These are phyloP conservation scores for Pagetopsis macropterus DNA, from an alignment of 2,797 vertebrate species.

Conservation along the genomic window DNA sequence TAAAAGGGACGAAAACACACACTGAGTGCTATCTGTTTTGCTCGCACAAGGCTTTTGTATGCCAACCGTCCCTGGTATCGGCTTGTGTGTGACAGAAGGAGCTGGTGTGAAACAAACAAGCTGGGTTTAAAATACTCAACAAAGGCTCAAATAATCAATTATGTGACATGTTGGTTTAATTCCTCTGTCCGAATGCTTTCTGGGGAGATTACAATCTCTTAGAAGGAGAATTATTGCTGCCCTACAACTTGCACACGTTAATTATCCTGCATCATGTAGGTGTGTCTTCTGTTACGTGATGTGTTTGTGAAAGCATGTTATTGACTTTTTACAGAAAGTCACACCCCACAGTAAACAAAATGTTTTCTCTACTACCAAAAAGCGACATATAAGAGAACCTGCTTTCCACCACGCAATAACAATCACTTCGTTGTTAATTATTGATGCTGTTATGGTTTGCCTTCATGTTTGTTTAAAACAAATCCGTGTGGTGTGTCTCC, in stretches of 20 bases:
- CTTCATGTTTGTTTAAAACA: too few species aligned
- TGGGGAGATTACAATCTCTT: slow-evolving; percentile 6
- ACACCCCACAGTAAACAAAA: not conserved
- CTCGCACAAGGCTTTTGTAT: not conserved
- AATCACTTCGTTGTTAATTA: not conserved
- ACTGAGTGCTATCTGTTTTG: slow-evolving; percentile 21
- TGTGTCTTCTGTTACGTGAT: not conserved
- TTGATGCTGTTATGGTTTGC: not conserved
- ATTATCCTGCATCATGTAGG: not conserved
- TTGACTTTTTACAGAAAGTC: not conserved
- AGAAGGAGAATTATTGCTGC: slow-evolving; percentile 18
- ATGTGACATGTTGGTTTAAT: slow-evolving; percentile 55
- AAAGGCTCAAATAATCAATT: slow-evolving; percentile 44
- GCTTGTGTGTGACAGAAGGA: slow-evolving; percentile 16
- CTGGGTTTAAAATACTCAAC: slow-evolving; percentile 37
- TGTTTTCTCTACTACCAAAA: not conserved
- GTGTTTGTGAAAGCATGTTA: not conserved
- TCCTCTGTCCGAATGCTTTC: slow-evolving; percentile 7
- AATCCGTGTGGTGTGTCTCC: too few species aligned
- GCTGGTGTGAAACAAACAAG: slow-evolving; percentile 34
- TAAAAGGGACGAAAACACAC: slow-evolving; percentile 54
- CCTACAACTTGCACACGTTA: not conserved
- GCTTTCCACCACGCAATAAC: not conserved
- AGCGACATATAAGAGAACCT: not conserved
- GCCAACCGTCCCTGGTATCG: not conserved